Base-by-base conservation (phyloP, 2,797 vertebrate species). In the Crenichthys baileyi region DNA sequence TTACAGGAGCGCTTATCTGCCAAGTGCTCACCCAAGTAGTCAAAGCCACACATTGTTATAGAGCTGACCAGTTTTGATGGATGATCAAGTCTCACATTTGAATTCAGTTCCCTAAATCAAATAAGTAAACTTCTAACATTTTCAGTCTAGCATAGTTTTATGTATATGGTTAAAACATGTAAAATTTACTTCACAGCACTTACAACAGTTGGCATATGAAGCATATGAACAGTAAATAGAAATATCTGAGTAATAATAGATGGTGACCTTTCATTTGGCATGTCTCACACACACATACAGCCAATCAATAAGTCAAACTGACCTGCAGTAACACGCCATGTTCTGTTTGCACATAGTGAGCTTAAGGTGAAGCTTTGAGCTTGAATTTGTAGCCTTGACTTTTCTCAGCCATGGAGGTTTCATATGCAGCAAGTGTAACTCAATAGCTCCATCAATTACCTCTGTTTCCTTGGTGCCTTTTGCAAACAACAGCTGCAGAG, bases 401-500 rank as follows among this genome's bases (percentile, higher is more conserved):
- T 89, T 91, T 70, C 80, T 85, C 84, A 41, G 84, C 53, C 79
- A 51, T 4, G 77, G 70, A 77, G 88, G 87, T 87, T 91, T 93
- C 92, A 85, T 84, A 84, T 89, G 85, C 77, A 73, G 83, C 70
- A 56, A 83, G 82, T 91, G 95, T 95, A 96, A 97, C 94, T 89
- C 83, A 94, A 96, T 94, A 93, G 88, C 88, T 80, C 90, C 90
- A 85, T 93, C 89, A 94, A 93, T 96, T 94, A 95, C 94, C 92
- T 94, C 89, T 85, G 95, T 96, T 96, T 96, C 95, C 94, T 94
- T 84, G 94, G 88, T 88, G 90, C 87, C 87, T 88, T 70, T 92
- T 87, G 90, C 92, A 96, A 96, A 96, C 93, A 96, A 96, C 96
- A 97, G 96, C 95, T 97, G 96, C 95, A 90, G 89, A 90, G 91